Conservation (phyloP, 1,140 invertebrate genomes). For the Drosophila mayri region DNA sequence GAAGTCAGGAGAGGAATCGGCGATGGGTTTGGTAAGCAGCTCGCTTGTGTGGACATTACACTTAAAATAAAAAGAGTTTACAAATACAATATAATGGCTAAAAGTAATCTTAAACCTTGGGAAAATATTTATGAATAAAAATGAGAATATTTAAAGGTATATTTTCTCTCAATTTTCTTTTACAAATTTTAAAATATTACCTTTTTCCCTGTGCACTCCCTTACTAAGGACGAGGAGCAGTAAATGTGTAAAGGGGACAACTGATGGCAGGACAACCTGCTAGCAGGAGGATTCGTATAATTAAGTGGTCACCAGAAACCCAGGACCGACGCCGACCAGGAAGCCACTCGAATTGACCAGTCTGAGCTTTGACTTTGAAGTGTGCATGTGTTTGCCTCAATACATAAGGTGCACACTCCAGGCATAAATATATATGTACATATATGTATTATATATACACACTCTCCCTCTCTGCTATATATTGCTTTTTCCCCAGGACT, state of each 20-base stretch:
- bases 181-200: background rate
- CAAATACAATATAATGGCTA: background rate
- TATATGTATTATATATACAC: background rate
- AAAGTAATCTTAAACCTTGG: no score
- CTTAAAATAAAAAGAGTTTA: background rate
- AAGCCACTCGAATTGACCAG: slow-evolving; percentile 70
- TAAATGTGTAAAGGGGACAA: slow-evolving; percentile 5
- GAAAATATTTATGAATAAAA: background rate
- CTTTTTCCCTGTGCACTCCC: slow-evolving; percentile 14
- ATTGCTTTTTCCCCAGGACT: slow-evolving; percentile 38
- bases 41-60: slow-evolving; percentile 28
- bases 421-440: slow-evolving; percentile 23
- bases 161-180: background rate
- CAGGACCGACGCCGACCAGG: slow-evolving; percentile 20
- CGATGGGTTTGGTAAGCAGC: slow-evolving; percentile 19
- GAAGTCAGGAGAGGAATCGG: slow-evolving; percentile 52
- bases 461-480: background rate
- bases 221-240: background rate
- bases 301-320: slow-evolving; percentile 64
- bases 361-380: slow-evolving; percentile 70
- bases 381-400: slow-evolving; percentile 22
- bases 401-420: slow-evolving; percentile 21
- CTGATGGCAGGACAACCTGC: slow-evolving; percentile 6
- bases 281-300: slow-evolving; percentile 49
- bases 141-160: background rate